Evolutionary conservation across 2,888 invertebrate species (phyloP), one percentile per base, ranked within the genome.

Genomic region (Habrosyne pyritoides): DNA sequence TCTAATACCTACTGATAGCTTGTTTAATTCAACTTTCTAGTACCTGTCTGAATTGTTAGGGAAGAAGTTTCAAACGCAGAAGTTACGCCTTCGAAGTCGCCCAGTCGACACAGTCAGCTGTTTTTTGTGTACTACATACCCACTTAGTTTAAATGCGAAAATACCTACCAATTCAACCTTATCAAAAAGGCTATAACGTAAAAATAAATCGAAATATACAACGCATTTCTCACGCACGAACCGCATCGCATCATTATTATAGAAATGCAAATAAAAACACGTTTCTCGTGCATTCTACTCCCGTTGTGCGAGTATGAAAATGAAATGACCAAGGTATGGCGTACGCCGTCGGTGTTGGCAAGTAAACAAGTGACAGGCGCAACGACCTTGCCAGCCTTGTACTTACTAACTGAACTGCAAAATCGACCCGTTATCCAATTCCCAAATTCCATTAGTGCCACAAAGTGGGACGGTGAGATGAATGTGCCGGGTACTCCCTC

Each of bases 361-460:
- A 51, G 53, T 55, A 53, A 24, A 53, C 59, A 54, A 66, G 78
- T 67, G 79, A 77, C 75, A 72, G 80, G 77, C 75, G 52, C 67
- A 69, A 67, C 78, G 82, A 75, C 87, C 87, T 87, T 86, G 87
- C 33, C 33, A 33, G 33, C n/a, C 33, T 33, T n/a, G 33, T n/a
- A 33, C 33, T 3, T 33, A 33, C 33, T 5, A n/a, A 33, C 33
- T 5, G 33, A 33, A 33, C 66, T 59, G 56, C 60, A 61, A 57
- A 63, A 56, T 61, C 61, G 71, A 61, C 54, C 73, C 71, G 69
- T 72, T 75, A 75, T 77, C 73, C 79, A 76, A 77, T 79, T 80
- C 78, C 81, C 75, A 75, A 83, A 84, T 84, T 76, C 83, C 81
- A 67, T 62, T 75, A 75, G 75, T 75, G 61, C 67, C 63, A 14